phyloP scores from a whole-genome alignment of 2,888 invertebrate genomes.

The Sicus ferrugineus region DNA sequence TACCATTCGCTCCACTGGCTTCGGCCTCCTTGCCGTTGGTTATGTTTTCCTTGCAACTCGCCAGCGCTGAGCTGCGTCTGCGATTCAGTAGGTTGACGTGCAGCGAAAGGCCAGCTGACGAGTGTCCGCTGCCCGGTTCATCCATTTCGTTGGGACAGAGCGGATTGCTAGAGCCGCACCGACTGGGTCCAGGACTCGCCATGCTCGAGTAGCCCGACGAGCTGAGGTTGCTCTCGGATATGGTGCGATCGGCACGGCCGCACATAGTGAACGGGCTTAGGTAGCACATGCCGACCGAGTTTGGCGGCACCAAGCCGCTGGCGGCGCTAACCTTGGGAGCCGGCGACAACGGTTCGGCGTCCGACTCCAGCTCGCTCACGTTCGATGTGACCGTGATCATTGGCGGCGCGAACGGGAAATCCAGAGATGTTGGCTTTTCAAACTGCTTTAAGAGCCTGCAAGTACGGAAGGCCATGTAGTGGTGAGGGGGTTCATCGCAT shows the following conservation, averaged over 20 bases:
- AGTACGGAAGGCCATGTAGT: too few species aligned
- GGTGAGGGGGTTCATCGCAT: neutral
- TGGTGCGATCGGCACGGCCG: slow-evolving; percentile 75
- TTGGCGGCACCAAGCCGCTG: slow-evolving; percentile 55
- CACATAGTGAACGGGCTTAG: slow-evolving; percentile 81
- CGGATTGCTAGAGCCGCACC: slow-evolving; percentile 83
- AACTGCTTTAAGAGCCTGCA: slow-evolving; percentile 70
- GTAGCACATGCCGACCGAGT: slow-evolving; percentile 72
- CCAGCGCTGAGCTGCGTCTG: slow-evolving; percentile 71
- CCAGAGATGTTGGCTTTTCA: slow-evolving; percentile 71
- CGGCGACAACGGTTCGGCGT: slow-evolving; percentile 74
- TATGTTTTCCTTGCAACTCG: slow-evolving; percentile 67
- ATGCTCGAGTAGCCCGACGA: slow-evolving; percentile 87
- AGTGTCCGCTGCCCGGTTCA: slow-evolving; percentile 70
- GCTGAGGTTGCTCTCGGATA: slow-evolving; percentile 83
- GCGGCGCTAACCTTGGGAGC: slow-evolving; percentile 66
- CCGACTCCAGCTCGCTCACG: slow-evolving; percentile 78
- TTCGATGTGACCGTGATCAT: slow-evolving; percentile 79
- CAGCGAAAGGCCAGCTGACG: slow-evolving; percentile 49
- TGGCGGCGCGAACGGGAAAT: slow-evolving; percentile 72
- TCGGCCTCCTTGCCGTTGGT: slow-evolving; percentile 53
- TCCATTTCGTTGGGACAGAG: slow-evolving; percentile 79
- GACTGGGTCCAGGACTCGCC: slow-evolving; percentile 83
- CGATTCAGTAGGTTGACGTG: slow-evolving; percentile 65
- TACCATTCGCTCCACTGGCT: slow-evolving; percentile 34